Base-by-base conservation (phyloP, 2,797 vertebrate genomes). In the Nasua narica region DNA sequence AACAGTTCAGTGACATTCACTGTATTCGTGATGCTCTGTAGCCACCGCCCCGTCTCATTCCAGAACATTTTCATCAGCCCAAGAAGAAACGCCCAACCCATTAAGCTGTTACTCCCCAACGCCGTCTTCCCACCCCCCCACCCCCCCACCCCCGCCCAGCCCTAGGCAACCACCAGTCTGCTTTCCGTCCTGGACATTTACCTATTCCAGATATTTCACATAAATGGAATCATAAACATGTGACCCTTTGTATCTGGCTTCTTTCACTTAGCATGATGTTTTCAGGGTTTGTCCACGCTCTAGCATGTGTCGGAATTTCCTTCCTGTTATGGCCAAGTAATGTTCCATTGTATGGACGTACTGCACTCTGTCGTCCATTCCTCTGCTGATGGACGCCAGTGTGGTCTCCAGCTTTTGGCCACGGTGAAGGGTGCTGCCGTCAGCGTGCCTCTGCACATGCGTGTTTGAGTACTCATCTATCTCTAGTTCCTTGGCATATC, bases 281-380 rank as follows among this genome's bases (percentile, higher is more conserved):
- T 87, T 48, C 62, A 54, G n/a, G 43, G 29, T 62, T 82, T 3
- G 15, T 60, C 62, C 56, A 48, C 37, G 3, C 16, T 21, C 23
- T 65, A 14, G 37, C 23, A 2, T 32, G 15, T 82, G 21, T 12
- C 11, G 16, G 19, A 43, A 19, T 29, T 58, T n/a, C 56, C 7
- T 58, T 81, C 13, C 50, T 74, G 0, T 74, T 48, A 5, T 2
- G 58, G 50, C 87, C 48, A 9, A 56, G 50, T 56, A 23, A 37
- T 50, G 21, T 2, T 67, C n/a, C 7, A 0, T 50, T 13, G 1
- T 65, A 0, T n/a, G 13, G 52, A 4, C 18, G 0, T 7, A 27
- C 16, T 25, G 6, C 70, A 14, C 32, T 69, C 32, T 27, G 32
- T 67, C 25, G 1, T 60, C 14, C 15, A 4, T 69, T 52, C 7